Base-by-base conservation (phyloP, 2,797 vertebrate species). In the Helostoma temminkii region DNA sequence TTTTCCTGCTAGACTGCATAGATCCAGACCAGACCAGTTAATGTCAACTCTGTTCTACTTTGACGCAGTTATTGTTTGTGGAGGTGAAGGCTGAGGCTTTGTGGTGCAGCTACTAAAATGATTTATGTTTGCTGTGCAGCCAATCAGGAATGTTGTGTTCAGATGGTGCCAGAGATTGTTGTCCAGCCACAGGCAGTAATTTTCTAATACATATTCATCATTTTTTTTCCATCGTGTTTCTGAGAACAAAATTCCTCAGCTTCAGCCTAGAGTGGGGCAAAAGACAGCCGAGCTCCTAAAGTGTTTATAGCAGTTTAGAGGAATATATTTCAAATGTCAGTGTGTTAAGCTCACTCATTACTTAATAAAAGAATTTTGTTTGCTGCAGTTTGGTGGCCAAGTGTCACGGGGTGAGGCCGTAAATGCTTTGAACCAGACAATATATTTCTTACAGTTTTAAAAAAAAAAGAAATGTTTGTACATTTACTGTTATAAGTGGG, bases 1-100 rank as follows among this genome's bases (percentile, higher is more conserved):
- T 84, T 82, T 66, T 84, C 89, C 62, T 76, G 80, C 74, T 89
- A 72, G 76, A 11, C 79, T 49, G 84, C 47, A 32, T 3, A 59
- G 28, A 87, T 73, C 88, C 77, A 71, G 76, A 60, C n/a, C 42
- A 71, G 58, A 50, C 14, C 14, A 14, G 61, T 93, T 91, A 85
- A 90, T 90, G 90, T 92, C 88, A 84, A 80, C 65, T 81, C 67
- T 76, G 55, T 48, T 30, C 12, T n/a, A n/a, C 50, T 42, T 19
- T 53, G 14, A 66, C 25, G n/a, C 53, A 52, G 32, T 34, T 45
- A 48, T 70, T 61, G 48, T 73, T 66, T 76, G 21, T 66, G 15
- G 43, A 68, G 36, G 9, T 59, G 24, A 69, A 32, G 54, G 56
- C 43, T 39, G 39, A 53, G 42, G 25, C 50, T 76, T 18, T 18